Conservation (phyloP, 2,113 vertebrate species). For the Stictonetta naevosa region DNA sequence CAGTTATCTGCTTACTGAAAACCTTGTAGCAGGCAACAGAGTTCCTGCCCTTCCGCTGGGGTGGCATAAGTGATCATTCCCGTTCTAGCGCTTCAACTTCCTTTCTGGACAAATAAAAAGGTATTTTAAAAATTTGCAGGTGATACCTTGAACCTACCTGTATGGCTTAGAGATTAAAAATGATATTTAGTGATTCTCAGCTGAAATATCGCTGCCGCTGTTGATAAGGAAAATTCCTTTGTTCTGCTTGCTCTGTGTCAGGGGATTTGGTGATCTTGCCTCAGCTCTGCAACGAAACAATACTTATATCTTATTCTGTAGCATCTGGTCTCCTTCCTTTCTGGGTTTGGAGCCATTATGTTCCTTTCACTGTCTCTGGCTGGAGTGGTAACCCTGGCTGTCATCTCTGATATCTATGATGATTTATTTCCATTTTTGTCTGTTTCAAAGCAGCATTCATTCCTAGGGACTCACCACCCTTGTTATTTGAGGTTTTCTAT, state of each 20-base stretch:
- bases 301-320: not conserved
- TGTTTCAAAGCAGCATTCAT: not conserved
- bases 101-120: not conserved
- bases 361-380: not conserved
- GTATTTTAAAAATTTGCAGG: not conserved
- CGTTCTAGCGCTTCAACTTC: not conserved
- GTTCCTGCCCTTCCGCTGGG: not conserved
- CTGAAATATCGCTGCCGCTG: not conserved
- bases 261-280: not conserved
- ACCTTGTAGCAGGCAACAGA: not conserved
- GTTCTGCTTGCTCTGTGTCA: not conserved
- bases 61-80: not conserved
- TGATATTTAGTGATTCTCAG: not conserved
- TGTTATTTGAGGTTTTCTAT: not conserved
- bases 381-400: not conserved
- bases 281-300: not conserved
- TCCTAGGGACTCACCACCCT: not conserved
- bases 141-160: not conserved
- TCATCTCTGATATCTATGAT: not conserved
- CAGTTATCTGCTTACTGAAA: conserved; percentile 1
- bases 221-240: not conserved
- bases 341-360: not conserved
- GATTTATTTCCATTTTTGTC: not conserved
- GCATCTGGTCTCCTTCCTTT: not conserved
- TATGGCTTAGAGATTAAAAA: not conserved